A percentile compares a stretch with the other conserved stretches of the same genome.
phyloP scores from a whole-genome alignment of 2,113 vertebrate genomes.

The Anolis sagrei region DNA sequence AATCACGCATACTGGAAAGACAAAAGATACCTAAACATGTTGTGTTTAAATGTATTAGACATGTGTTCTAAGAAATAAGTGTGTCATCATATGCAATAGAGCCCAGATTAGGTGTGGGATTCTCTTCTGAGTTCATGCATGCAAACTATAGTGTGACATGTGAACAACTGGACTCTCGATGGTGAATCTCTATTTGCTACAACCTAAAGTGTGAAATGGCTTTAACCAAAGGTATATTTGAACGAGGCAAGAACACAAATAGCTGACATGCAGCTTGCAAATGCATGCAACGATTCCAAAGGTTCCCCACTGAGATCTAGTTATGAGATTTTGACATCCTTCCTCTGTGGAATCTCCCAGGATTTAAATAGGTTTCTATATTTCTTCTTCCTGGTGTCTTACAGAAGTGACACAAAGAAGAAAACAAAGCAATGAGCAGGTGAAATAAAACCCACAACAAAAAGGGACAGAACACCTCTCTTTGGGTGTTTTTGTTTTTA shows the following conservation, averaged over 20 bases:
- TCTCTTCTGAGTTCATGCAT: background rate
- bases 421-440: background rate
- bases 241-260: too few species aligned
- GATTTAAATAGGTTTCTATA: background rate
- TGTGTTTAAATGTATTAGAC: background rate
- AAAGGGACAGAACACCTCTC: too few species aligned
- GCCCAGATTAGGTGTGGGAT: background rate
- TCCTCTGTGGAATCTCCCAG: conserved; percentile 9
- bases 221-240: too few species aligned
- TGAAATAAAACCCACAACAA: conserved; percentile 2
- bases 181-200: background rate
- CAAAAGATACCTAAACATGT: background rate
- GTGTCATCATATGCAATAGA: background rate
- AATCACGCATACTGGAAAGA: too few species aligned
- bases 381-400: conserved; percentile 18
- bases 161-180: background rate
- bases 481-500: background rate
- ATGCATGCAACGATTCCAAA: background rate
- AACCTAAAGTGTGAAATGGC: background rate
- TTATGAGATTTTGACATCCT: background rate
- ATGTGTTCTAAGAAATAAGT: background rate
- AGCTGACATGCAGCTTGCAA: fast-evolving
- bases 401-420: conserved; percentile 14
- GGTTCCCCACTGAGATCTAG: background rate
- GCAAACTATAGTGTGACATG: too few species aligned